phyloP scores from a whole-genome alignment of 2,888 invertebrate species.

The Tyria jacobaeae region DNA sequence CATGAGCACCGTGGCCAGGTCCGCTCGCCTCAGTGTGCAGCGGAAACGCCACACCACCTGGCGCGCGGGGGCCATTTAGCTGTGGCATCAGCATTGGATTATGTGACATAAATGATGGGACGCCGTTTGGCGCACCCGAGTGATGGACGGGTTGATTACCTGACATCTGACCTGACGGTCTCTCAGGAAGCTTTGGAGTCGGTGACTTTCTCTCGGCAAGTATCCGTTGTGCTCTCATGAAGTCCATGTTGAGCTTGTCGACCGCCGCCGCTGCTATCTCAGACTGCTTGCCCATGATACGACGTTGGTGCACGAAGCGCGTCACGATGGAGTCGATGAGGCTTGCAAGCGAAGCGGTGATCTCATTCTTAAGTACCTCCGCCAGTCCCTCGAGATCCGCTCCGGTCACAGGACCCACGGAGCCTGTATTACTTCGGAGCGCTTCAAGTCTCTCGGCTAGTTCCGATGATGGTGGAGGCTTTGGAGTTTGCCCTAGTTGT shows the following conservation, averaged over 20 bases:
- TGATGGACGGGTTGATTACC: slow-evolving; percentile 86
- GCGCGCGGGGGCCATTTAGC: slow-evolving; percentile 87
- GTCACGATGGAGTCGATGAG: slow-evolving; percentile 96
- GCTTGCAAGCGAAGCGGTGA: slow-evolving; percentile 93
- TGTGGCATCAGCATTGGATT: slow-evolving; percentile 83
- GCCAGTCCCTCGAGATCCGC: slow-evolving; percentile 95
- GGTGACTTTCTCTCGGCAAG: slow-evolving; percentile 95
- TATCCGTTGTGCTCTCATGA: slow-evolving; percentile 92
- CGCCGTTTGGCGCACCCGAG: slow-evolving; percentile 76
- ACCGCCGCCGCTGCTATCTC: slow-evolving; percentile 93
- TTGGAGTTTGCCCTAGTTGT: slow-evolving; percentile 78
- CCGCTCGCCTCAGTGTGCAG: slow-evolving; percentile 89
- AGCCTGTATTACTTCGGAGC: slow-evolving; percentile 89
- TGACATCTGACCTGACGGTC: slow-evolving; percentile 85
- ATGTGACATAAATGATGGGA: slow-evolving; percentile 78
- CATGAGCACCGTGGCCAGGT: slow-evolving; percentile 77
- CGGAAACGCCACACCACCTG: slow-evolving; percentile 88
- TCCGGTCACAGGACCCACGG: slow-evolving; percentile 89
- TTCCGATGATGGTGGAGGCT: slow-evolving; percentile 88
- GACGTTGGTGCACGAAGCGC: slow-evolving; percentile 93
- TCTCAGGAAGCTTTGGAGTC: slow-evolving; percentile 89
- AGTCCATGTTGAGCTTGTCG: slow-evolving; percentile 94
- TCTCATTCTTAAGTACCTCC: slow-evolving; percentile 96
- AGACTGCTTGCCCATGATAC: slow-evolving; percentile 91
- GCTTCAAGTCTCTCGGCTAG: slow-evolving; percentile 92